Conservation (phyloP, 2,888 invertebrate genomes). For the Philaethria dido region DNA sequence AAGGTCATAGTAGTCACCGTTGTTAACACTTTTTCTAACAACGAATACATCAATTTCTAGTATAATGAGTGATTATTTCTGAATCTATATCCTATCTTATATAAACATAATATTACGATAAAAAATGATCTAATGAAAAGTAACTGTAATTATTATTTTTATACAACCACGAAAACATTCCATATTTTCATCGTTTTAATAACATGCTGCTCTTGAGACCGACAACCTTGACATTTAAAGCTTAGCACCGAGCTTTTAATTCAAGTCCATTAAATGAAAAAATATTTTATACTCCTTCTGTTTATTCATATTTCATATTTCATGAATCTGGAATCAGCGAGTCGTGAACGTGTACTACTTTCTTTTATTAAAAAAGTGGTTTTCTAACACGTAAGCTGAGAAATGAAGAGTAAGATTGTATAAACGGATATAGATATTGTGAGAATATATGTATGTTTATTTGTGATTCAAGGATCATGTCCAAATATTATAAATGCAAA, state of each 20-base stretch:
- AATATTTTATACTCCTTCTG: conserved; percentile 20
- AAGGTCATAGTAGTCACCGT: no score
- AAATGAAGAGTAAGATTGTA: neutral
- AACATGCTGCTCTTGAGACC: conserved; percentile 31
- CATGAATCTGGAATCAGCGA: conserved; percentile 20
- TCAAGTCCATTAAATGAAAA: conserved; percentile 29
- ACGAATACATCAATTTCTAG: no score
- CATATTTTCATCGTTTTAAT: conserved; percentile 33
- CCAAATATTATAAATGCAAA: no score
- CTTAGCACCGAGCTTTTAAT: conserved; percentile 25
- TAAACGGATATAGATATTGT: no score
- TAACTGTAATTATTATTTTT: conserved; percentile 7
- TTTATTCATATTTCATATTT: conserved; percentile 7
- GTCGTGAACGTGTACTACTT: conserved; percentile 4
- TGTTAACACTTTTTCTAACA: no score
- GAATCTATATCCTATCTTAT: no score
- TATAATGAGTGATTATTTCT: no score
- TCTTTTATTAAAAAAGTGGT: neutral
- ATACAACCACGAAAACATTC: conserved; percentile 23
- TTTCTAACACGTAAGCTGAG: neutral
- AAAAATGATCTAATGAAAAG: neutral
- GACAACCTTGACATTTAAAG: conserved; percentile 38
- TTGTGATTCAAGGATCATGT: no score
- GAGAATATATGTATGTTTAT: no score
- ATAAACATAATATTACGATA: neutral